Evolutionary conservation across 2,888 invertebrate species (phyloP), one percentile per base, ranked within the genome.

Genomic region (Agrypnus murinus): DNA sequence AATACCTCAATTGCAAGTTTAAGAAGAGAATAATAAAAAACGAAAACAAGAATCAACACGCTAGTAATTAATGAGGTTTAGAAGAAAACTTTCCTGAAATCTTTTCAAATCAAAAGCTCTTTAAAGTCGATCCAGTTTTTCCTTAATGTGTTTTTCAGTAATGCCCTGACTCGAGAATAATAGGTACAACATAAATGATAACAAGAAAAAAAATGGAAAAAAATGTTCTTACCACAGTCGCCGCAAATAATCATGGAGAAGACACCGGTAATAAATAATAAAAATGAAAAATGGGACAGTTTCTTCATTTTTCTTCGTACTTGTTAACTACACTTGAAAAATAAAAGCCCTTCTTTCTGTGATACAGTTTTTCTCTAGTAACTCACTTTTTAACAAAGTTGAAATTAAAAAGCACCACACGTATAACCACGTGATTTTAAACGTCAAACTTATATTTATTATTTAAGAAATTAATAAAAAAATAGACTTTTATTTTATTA

Each of bases 171-270:
- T 25, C 2, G 25, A 25, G 48, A 48, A 25, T 48, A 31, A 48
- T 48, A 48, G 31, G 31, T 19, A 19, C 17, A 31, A 10, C 48
- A 8, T 48, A 48, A 48, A 48, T 48, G 31, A 48, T 25, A 19
- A 34, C 32, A 17, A 36, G 6, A 55, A 55, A 55, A 10, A 46
- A 15, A 53, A 36, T 8, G 25, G 5, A 7, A 19, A 58, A 58
- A 67, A 53, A 67, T 14, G 45, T 38, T 40, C 62, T 67, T 45
- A 67, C 67, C 67, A 40, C 38, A 62, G 31, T 55, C 38, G 50
- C 67, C 36, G 31, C 31, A 40, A 45, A 60, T 58, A 45, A 46
- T 32, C 45, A 55, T 31, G 43, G 17, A 53, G 50, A 53, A 43
- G 59, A 53, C 48, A 60, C 60, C 50, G 10, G 32, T 17, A 34